phyloP scores from a whole-genome alignment of 2,797 vertebrate species.

The Darevskia mixta region DNA sequence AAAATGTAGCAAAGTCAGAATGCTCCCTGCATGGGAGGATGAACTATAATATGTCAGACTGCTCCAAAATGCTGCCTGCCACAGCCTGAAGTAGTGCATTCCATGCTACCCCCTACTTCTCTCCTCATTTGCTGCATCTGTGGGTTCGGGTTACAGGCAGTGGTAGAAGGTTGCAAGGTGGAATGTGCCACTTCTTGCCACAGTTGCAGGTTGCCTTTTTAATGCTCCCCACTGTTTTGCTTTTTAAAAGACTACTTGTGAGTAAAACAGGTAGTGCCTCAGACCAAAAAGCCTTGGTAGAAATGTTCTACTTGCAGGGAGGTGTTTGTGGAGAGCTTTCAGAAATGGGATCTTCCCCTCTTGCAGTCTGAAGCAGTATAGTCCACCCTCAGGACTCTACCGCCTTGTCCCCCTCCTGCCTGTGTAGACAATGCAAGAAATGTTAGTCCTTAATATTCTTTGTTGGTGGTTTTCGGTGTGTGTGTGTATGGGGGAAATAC shows the following conservation, averaged over 20 bases:
- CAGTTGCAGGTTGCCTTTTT: background rate
- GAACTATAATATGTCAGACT: background rate
- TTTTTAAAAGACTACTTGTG: too few relatives aligned
- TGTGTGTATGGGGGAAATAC: constrained; percentile 67
- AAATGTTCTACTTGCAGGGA: background rate
- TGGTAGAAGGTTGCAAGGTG: too few relatives aligned
- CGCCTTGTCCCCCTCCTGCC: background rate
- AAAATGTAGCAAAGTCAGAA: too few relatives aligned
- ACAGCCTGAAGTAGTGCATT: background rate
- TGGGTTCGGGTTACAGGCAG: too few relatives aligned
- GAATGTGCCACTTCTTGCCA: too few relatives aligned
- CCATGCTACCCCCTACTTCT: background rate
- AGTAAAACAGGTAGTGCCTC: too few relatives aligned
- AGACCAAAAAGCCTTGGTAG: too few relatives aligned
- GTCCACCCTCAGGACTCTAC: background rate
- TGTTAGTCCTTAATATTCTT: constrained; percentile 70
- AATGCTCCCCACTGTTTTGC: background rate
- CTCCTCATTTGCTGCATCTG: background rate
- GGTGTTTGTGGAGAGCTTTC: background rate
- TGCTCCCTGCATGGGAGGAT: background rate
- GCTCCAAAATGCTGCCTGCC: background rate
- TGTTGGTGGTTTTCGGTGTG: constrained; percentile 72
- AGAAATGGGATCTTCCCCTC: background rate
- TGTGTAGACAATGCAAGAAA: constrained; percentile 45
- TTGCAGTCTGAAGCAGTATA: background rate